A percentile compares a stretch with the other conserved stretches of the same genome.
These are phyloP conservation scores for Sitophilus oryzae DNA, from an alignment of 1,140 invertebrate genomes.

Conservation along the genomic window DNA sequence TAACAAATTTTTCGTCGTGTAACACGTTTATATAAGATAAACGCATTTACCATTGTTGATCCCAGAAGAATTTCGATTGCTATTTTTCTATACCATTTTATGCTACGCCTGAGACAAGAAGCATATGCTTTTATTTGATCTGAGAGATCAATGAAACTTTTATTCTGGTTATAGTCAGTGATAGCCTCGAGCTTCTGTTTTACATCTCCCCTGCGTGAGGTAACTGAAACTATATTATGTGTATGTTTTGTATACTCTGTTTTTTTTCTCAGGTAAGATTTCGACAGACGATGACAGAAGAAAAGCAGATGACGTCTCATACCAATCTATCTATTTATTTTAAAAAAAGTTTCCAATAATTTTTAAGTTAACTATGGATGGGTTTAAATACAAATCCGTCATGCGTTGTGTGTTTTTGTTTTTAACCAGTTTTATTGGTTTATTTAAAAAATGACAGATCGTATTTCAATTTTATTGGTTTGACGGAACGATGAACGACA, in stretches of 20 bases:
- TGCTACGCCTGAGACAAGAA: constrained; percentile 34
- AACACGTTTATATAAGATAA: constrained; percentile 11
- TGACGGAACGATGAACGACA: too few relatives aligned
- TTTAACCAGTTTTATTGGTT: too few relatives aligned
- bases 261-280: too few relatives aligned
- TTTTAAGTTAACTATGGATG: too few relatives aligned
- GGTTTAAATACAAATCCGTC: too few relatives aligned
- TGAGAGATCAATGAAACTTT: constrained; percentile 40
- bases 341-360: too few relatives aligned
- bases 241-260: constrained; percentile 32
- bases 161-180: constrained; percentile 42
- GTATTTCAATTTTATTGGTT: too few relatives aligned
- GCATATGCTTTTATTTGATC: constrained; percentile 42
- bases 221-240: constrained; percentile 9
- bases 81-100: constrained; percentile 32
- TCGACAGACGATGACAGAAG: too few relatives aligned
- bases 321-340: too few relatives aligned
- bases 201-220: background rate
- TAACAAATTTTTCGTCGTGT: constrained; percentile 10
- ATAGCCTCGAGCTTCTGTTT: constrained; percentile 6
- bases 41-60: constrained; percentile 37
- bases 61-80: constrained; percentile 41
- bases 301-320: too few relatives aligned
- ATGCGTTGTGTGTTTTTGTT: too few relatives aligned
- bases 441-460: too few relatives aligned